Base-by-base conservation (phyloP, 2,797 vertebrate genomes). In the Dendrocincla tyrannina region DNA sequence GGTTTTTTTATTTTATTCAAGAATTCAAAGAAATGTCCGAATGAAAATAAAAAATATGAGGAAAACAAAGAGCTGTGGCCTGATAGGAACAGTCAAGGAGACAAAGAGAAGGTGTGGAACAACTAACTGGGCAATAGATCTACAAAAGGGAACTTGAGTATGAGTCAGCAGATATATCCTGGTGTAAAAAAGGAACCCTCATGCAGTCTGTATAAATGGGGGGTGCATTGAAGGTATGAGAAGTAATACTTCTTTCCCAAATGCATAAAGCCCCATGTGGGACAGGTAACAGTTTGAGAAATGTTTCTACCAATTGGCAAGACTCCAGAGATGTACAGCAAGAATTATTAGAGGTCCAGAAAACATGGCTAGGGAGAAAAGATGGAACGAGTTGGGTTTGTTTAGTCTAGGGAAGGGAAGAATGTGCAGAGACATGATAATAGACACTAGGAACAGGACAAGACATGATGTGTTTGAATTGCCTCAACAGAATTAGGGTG, bases 401-500 rank as follows among this genome's bases (percentile, higher is more conserved):
- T 96, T 96, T 95, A 95, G 95, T 96, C 94, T 96, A 44, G 50
- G 63, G n/a, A 85, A 73, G 44, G 63, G 78, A 93, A 87, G 86
- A 95, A 95, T 87, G 70, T 87, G 50, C 70, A 82, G 59, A 85
- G 74, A 76, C 59, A 28, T 44, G 96, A 89, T 93, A 93, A 85
- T 47, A 85, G 47, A 70, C 87, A 93, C 70, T 28, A 69, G 50
- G 67, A 92, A 69, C 84, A 85, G 59, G 85, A 89, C 86, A 85
- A 69, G 89, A 76, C 84, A 82, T 14, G 91, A 82, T 73, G 28
- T 91, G 69, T 91, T 91, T 87, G 89, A 91, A 85, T 22, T 92
- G 33, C 47, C 67, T 91, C 62, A 66, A 5, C 30, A 87, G 47
- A 79, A 59, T 47, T 37, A 79, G 63, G 50, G 55, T 76, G 67